These are phyloP conservation scores for Masticophis lateralis DNA, from an alignment of 2,797 vertebrate species.

Conservation along the genomic window DNA sequence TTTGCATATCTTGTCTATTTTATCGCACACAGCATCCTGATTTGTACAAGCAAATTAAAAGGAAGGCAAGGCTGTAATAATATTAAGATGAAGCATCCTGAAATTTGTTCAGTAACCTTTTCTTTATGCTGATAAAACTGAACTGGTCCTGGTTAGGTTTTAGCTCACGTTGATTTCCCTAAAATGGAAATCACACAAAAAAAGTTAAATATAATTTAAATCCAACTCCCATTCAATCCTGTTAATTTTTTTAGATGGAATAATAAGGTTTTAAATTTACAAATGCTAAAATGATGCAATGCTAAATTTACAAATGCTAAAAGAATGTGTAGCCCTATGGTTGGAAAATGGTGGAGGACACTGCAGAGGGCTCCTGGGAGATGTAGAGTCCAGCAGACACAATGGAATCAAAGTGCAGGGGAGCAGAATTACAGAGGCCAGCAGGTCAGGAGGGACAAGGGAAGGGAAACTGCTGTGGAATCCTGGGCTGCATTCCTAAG, in stretches of 20 bases:
- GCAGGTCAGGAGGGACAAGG: not conserved
- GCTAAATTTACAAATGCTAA: not conserved
- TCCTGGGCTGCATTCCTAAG: not conserved
- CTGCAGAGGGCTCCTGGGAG: not conserved
- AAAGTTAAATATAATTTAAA: not conserved
- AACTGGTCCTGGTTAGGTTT: not conserved
- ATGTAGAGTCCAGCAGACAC: not conserved
- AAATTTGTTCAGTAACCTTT: not conserved
- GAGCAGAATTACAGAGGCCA: not conserved
- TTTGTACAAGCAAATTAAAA: not conserved
- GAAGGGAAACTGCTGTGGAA: not conserved
- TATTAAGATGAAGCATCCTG: not conserved
- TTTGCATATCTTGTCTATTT: not conserved
- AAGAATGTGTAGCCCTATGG: not conserved
- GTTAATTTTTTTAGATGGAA: not conserved
- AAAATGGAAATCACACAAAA: not conserved
- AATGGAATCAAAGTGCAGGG: not conserved
- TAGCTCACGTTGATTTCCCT: not conserved
- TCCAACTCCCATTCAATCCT: not conserved
- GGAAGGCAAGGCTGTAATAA: not conserved
- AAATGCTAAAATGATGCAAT: not conserved
- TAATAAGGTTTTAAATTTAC: not conserved
- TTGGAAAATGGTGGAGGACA: not conserved
- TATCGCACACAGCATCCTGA: not conserved
- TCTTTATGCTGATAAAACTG: not conserved